Base-by-base conservation (phyloP, 2,797 vertebrate genomes). In the Sorex maritimensis region DNA sequence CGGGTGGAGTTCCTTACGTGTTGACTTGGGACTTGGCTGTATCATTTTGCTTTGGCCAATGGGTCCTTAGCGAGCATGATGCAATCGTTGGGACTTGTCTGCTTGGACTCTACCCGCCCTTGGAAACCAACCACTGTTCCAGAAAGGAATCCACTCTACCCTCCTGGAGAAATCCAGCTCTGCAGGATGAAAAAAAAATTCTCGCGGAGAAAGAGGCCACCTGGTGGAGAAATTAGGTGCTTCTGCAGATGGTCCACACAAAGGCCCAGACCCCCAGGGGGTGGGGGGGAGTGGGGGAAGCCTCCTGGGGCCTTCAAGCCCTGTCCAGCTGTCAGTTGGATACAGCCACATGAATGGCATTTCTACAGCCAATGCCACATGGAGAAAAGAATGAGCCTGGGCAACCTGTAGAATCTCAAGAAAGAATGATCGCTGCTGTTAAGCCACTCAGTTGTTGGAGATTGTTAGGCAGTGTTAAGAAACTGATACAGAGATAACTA, bases 181-280 rank as follows among this genome's bases (percentile, higher is more conserved):
- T 82, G 21, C 34, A 84, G n/a, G 13, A 52, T 49, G 49, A 52
- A 65, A 44, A 44, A 24, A 68, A 2, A 24, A 12, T 34, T 11
- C 21, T 34, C 4, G 23, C 86, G 82, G 73, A 86, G 44, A 91
- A 96, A 93, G 65, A 93, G 71, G 87, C 67, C 91, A 91, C 52
- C 75, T 92, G 61, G 74, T 94, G 84, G 92, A 87, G 74, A 94
- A 87, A 71, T 15, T 46, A 81, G 52, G 38, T 78, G 38, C 44
- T 82, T 86, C 17, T 28, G 28, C 21, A 81, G 23, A 71, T 8
- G 26, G 34, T 3, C 46, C 21, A 67, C 49, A n/a, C 28, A 10
- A 52, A 90, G 61, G 28, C 21, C 52, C n/a, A 81, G 55, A n/a
- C 14, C 2, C 41, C 41, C 34, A 2, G 34, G 34, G 34, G 34